Conservation (phyloP, 2,888 invertebrate genomes). For the Tortrix viridana region DNA sequence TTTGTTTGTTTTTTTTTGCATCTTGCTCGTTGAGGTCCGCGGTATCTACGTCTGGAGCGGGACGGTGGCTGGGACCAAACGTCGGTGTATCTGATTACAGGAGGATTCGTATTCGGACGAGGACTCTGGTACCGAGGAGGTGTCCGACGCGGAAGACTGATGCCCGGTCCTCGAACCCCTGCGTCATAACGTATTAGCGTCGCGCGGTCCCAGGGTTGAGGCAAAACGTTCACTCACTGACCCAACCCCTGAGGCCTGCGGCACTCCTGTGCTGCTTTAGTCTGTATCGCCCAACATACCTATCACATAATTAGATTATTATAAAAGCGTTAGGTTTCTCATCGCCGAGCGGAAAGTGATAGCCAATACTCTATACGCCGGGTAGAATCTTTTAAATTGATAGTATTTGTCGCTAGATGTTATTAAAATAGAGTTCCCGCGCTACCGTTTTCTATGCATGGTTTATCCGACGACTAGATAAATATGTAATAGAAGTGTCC, state of each 20-base stretch:
- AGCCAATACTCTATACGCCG: conserved; percentile 56
- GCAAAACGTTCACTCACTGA: neutral
- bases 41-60: conserved; percentile 60
- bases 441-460: conserved; percentile 66
- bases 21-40: conserved; percentile 36
- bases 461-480: conserved; percentile 73
- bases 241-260: conserved; percentile 32
- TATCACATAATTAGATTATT: conserved; percentile 57
- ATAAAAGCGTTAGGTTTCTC: conserved; percentile 51
- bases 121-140: conserved; percentile 79
- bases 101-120: conserved; percentile 82
- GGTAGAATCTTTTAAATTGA: conserved; percentile 59
- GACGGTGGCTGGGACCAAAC: conserved; percentile 60
- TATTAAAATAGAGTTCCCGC: conserved; percentile 56
- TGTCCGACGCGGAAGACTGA: conserved; percentile 79
- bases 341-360: conserved; percentile 56
- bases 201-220: conserved; percentile 16
- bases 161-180: conserved; percentile 54
- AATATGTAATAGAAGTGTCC: conserved; percentile 67
- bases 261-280: conserved; percentile 43
- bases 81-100: conserved; percentile 78
- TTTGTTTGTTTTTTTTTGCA: conserved; percentile 38
- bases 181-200: conserved; percentile 51
- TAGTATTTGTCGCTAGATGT: conserved; percentile 71
- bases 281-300: conserved; percentile 48